Percentiles rank a stretch among this genome's conserved stretches.
These are phyloP conservation scores for Barnardius zonarius DNA, from an alignment of 2,113 vertebrate species.

Conservation along the genomic window DNA sequence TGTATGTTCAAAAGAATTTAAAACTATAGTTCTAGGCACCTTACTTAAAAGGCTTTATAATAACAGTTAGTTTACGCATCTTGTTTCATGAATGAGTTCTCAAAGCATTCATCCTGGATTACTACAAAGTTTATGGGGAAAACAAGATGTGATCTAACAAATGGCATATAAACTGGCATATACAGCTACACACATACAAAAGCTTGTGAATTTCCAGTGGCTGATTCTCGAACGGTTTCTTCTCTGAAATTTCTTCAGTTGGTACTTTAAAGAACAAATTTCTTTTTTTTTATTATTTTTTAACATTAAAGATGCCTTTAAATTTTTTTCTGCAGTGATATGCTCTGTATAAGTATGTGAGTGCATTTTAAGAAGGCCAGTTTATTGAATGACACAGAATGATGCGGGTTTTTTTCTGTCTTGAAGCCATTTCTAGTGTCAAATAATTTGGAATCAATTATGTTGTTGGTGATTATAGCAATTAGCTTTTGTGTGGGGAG, in stretches of 20 bases:
- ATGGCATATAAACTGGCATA: background rate
- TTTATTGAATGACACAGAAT: background rate
- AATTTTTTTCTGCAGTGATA: background rate
- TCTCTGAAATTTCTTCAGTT: background rate
- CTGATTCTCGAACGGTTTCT: background rate
- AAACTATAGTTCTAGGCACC: rapidly evolving
- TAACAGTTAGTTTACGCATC: background rate
- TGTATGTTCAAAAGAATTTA: background rate
- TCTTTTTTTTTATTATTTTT: background rate
- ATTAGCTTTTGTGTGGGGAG: background rate
- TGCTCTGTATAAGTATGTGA: background rate
- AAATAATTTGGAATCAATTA: background rate
- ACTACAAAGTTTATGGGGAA: background rate
- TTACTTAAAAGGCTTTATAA: background rate
- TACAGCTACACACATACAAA: background rate
- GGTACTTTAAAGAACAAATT: background rate
- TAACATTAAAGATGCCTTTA: background rate
- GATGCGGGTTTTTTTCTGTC: background rate
- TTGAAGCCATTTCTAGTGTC: background rate
- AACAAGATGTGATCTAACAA: background rate
- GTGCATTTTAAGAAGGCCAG: background rate
- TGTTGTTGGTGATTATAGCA: background rate
- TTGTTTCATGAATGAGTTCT: background rate
- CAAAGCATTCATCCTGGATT: background rate
- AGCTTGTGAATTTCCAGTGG: background rate